A percentile compares a stretch with the other conserved stretches of the same genome.
Evolutionary conservation across 2,113 vertebrate genomes (phyloP).

Genomic region (Leucosticte australis): DNA sequence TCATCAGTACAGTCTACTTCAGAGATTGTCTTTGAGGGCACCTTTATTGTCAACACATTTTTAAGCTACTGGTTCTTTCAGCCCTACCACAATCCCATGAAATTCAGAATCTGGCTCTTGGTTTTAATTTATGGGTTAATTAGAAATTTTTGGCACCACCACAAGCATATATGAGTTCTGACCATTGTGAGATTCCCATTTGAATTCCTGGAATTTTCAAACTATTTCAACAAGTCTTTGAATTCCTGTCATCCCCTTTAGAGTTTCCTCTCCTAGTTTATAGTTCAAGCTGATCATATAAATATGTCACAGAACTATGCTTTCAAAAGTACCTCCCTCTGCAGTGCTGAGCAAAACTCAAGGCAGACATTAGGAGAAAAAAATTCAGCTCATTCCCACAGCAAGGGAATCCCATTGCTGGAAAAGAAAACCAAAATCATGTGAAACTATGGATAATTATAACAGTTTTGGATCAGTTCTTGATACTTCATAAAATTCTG

Average conservation of each 20-base stretch:
- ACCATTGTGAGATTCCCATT: not conserved
- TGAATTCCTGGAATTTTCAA: slow-evolving; percentile 42
- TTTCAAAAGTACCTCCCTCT: not conserved
- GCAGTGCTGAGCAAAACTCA: not conserved
- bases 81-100: not conserved
- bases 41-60: not conserved
- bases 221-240: slow-evolving; percentile 2
- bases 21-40: not conserved
- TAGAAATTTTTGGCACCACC: not conserved
- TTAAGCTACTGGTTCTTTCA: not conserved
- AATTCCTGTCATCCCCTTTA: not conserved
- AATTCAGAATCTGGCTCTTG: not conserved
- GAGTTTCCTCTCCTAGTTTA: not conserved
- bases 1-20: not conserved
- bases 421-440: not conserved
- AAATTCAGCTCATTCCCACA: not conserved
- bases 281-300: not conserved
- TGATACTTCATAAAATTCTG: not conserved
- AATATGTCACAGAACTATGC: not conserved
- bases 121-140: slow-evolving; percentile 39
- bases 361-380: not conserved
- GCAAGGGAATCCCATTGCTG: not conserved
- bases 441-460: not conserved
- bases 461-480: not conserved
- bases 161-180: not conserved